phyloP scores from a whole-genome alignment of 2,888 invertebrate genomes.

The Trissolcus japonicus region DNA sequence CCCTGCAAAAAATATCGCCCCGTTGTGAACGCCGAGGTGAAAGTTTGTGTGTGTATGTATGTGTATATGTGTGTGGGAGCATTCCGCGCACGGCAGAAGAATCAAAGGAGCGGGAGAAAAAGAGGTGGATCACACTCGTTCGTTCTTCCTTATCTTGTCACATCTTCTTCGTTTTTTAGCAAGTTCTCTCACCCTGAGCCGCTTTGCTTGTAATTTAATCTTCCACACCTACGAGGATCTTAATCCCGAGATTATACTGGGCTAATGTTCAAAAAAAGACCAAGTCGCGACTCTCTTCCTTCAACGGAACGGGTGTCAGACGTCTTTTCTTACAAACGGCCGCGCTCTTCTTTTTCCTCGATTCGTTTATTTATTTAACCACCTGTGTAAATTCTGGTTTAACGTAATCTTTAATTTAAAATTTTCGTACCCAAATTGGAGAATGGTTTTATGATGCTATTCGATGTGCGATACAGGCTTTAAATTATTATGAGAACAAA shows the following conservation, averaged over 20 bases:
- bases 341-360: slow-evolving; percentile 15
- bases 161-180: slow-evolving; percentile 53
- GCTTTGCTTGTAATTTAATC: slow-evolving; percentile 65
- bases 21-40: neutral
- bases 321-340: slow-evolving; percentile 29
- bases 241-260: slow-evolving; percentile 67
- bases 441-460: neutral
- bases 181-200: slow-evolving; percentile 54
- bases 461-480: too few relatives aligned
- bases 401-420: slow-evolving; percentile 22
- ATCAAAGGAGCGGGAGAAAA: slow-evolving; percentile 28
- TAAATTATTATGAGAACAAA: too few relatives aligned
- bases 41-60: neutral
- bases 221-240: slow-evolving; percentile 66
- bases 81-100: slow-evolving; percentile 27
- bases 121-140: slow-evolving; percentile 42
- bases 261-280: slow-evolving; percentile 62
- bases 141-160: slow-evolving; percentile 55
- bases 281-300: slow-evolving; percentile 29
- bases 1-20: slow-evolving; percentile 32
- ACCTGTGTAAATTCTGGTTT: slow-evolving; percentile 32
- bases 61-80: slow-evolving; percentile 12
- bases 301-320: slow-evolving; percentile 40
- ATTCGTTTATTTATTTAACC: slow-evolving; percentile 46
- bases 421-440: neutral